phyloP scores from a whole-genome alignment of 2,888 invertebrate species.

The Escarpia spicata region DNA sequence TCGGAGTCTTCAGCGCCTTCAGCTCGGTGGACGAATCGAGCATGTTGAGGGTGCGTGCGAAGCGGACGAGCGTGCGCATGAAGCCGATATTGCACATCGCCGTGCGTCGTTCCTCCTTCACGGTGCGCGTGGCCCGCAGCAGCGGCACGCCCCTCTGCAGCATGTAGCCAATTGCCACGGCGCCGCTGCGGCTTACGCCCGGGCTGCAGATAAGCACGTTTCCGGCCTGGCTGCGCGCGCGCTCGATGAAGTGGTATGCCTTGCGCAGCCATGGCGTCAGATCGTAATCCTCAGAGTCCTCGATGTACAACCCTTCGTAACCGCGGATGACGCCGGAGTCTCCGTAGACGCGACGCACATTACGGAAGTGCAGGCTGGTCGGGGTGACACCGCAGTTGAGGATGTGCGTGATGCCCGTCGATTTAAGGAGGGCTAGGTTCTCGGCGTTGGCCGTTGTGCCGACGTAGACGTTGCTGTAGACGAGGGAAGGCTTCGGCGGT shows the following conservation, averaged over 20 bases:
- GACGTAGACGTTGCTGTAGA: conserved; percentile 34
- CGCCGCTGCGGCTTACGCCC: conserved; percentile 39
- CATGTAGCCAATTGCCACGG: conserved; percentile 38
- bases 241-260: conserved; percentile 36
- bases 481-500: conserved; percentile 34
- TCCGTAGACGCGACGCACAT: conserved; percentile 29
- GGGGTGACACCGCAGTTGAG: conserved; percentile 35
- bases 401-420: conserved; percentile 32
- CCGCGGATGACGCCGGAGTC: conserved; percentile 21
- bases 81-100: conserved; percentile 39
- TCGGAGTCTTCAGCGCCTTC: background rate
- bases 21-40: conserved; percentile 30
- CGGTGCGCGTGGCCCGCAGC: conserved; percentile 29
- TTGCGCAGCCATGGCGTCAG: conserved; percentile 24
- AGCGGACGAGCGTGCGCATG: conserved; percentile 39
- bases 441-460: conserved; percentile 40
- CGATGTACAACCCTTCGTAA: conserved; percentile 36
- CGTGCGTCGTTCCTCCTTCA: conserved; percentile 36
- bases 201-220: conserved; percentile 37
- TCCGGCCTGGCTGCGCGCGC: conserved; percentile 26
- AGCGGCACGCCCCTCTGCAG: conserved; percentile 33
- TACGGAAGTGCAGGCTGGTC: conserved; percentile 20
- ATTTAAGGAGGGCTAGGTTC: conserved; percentile 32
- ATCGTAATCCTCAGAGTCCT: conserved; percentile 34
- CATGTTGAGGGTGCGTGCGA: conserved; percentile 30